Base-by-base conservation (phyloP, 2,797 vertebrate genomes). In the Adrianichthys oophorus region DNA sequence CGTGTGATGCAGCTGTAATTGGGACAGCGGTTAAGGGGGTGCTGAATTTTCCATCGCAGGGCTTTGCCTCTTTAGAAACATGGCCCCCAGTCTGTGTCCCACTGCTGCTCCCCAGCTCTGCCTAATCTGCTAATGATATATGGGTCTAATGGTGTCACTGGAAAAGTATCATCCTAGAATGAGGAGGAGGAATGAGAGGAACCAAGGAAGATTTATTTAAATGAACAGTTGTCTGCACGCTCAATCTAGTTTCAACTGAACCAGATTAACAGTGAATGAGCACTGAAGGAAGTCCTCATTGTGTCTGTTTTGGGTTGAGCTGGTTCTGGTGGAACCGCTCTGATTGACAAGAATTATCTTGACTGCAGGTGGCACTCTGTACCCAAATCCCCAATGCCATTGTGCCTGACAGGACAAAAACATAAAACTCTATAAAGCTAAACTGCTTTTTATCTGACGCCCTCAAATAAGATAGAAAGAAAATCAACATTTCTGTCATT, bases 71-170 rank as follows among this genome's bases (percentile, higher is more conserved):
- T 83, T 92, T 76, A 88, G 70, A 74, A 91, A 80, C 73, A 59
- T 66, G 49, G 17, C 60, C 68, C 87, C 66, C 74, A 62, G 87
- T 87, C 75, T 52, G 65, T 87, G 85, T 73, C 63, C 70, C 40
- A 21, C 72, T 60, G 54, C 47, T 42, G 70, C 61, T 75, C 65
- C 61, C 64, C 70, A 48, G 23, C 85, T 84, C 75, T 63, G 64
- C 79, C 80, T 91, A 90, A 94, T 93, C 91, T 88, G 75, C 87
- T 89, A 77, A 93, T 92, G 87, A 93, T 92, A 91, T 92, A 90
- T 92, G 90, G 91, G 88, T 87, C 92, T 92, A 90, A 92, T 84
- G 76, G 16, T 81, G 91, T 92, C 94, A 93, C 87, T 92, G 91
- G 68, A 82, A 78, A 85, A 90, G 91, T 83, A 86, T 90, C 90